A percentile compares a stretch with the other conserved stretches of the same genome.
Evolutionary conservation across 2,797 vertebrate genomes (phyloP).

Genomic region (Coregonus suidteri): DNA sequence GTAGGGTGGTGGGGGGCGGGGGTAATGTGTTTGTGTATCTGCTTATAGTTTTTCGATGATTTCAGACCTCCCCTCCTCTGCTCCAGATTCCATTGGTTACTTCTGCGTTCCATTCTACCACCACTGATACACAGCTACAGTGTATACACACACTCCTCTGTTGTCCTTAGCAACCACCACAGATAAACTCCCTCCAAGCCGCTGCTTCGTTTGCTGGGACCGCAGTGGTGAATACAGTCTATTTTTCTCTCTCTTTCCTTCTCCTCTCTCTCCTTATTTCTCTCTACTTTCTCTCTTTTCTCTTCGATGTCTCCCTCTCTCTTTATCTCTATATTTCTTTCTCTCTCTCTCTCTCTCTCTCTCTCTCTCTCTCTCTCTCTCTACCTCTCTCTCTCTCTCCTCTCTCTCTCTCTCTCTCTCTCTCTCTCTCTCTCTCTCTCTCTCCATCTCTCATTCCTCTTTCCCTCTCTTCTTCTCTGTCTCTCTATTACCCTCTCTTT

Average conservation of each 20-base stretch:
- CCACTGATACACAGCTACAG: conserved; percentile 17
- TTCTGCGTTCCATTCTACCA: conserved; percentile 22
- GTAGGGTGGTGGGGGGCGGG: not conserved
- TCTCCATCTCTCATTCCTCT: conserved; percentile 20
- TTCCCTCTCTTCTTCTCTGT: not conserved
- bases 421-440: conserved; percentile 15
- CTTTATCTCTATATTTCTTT: conserved; percentile 14
- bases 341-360: conserved; percentile 16
- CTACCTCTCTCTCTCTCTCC: not conserved
- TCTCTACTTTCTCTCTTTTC: not conserved
- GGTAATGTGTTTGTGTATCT: conserved; percentile 7
- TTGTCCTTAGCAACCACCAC: conserved; percentile 30
- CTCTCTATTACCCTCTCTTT: conserved; percentile 1
- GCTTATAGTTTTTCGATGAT: conserved; percentile 7
- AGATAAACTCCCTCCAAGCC: conserved; percentile 14
- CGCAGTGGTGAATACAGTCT: not conserved
- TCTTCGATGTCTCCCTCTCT: conserved; percentile 13
- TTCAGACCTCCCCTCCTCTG: conserved; percentile 23
- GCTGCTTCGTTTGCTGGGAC: not conserved
- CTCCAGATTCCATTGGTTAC: conserved; percentile 20
- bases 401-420: conserved; percentile 23
- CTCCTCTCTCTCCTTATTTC: not conserved
- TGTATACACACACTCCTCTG: conserved; percentile 16
- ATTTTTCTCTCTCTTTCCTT: conserved; percentile 2
- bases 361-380: conserved; percentile 16